Base-by-base conservation (phyloP, 1,140 invertebrate species). In the Bombus breviceps region DNA sequence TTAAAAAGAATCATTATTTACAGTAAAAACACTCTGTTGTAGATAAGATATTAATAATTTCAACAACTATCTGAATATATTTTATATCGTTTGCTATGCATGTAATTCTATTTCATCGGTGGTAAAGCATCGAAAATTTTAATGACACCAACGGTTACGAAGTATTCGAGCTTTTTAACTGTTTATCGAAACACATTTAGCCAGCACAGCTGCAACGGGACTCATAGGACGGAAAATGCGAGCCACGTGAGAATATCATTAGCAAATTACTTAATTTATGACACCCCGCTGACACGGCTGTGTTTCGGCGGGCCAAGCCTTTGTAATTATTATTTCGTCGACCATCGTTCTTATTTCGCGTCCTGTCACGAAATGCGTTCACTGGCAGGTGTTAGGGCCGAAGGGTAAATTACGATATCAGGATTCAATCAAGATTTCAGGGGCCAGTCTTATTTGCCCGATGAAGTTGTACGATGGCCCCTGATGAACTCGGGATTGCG, bases 221-320 rank as follows among this genome's bases (percentile, higher is more conserved):
- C 91, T 90, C 91, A 86, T 12, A 73, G 89, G 87, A 90, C 89
- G 94, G 92, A 94, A 94, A 94, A 37, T 93, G 94, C 92, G 93
- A 94, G 90, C 92, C 93, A 93, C 92, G 93, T 94, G 93, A 94
- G 93, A 94, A 95, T 95, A 94, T 95, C 95, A 94, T 95, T 94
- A 95, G 92, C 91, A 94, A 95, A 95, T 95, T 94, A 93, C 94
- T 95, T 94, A 95, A 95, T 95, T 95, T 94, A 94, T 90, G 85
- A 81, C 87, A 86, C 91, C 83, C 86, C 64, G 86, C 66, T 80
- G 69, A 77, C 18, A 81, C 41, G 64, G 53, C 66, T 83, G 85
- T 71, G 53, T 89, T 81, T 79, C 85, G 43, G 71, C 47, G 53
- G 34, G 3, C 64, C 32, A 47, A 53, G 47, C 34, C 87, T 86